Base-by-base conservation (phyloP, 1,140 invertebrate genomes). In the Zophobas morio region DNA sequence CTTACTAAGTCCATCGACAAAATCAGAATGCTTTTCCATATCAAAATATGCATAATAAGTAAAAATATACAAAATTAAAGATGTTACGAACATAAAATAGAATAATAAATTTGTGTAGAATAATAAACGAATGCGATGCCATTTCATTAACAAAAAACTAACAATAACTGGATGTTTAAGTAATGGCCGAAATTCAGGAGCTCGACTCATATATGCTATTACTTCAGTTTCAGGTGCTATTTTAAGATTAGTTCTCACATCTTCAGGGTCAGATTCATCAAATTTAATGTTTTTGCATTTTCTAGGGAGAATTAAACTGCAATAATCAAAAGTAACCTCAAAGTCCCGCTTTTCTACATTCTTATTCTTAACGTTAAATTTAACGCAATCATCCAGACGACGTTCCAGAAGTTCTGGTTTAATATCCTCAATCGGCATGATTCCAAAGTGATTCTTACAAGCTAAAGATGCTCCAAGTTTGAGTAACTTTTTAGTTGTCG, bases 121-220 rank as follows among this genome's bases (percentile, higher is more conserved):
- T 5, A 94, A 87, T n/a, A 90, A 88, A 37, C 92, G 90, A 75
- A 95, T 92, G 74, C 91, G 88, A 81, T 93, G 90, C 94, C 94
- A 96, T 85, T 96, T 96, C n/a, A 96, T 87, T 82, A 93, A 92
- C 0, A 96, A 83, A 81, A 95, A 95, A 77, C 93, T 95, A 0
- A 93, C 92, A 5, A 96, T 90, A 0, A 96, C 86, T 0, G 95
- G 94, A 87, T 96, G 95, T 80, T 91, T 93, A 1, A 96, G 85
- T n/a, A 96, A 85, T 74, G 91, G 89, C 39, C 90, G 89, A 39
- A 93, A 85, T 70, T 92, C 89, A 57, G 88, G 88, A 32, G 90
- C 89, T 77, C 89, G 84, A 40, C 92, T 91, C 82, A 95, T 93
- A 78, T 92, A 92, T 2, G 89, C 82, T 0, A 95, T 87, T 1